Evolutionary conservation across 2,797 vertebrate genomes (phyloP).

Genomic region (Clamator glandarius): DNA sequence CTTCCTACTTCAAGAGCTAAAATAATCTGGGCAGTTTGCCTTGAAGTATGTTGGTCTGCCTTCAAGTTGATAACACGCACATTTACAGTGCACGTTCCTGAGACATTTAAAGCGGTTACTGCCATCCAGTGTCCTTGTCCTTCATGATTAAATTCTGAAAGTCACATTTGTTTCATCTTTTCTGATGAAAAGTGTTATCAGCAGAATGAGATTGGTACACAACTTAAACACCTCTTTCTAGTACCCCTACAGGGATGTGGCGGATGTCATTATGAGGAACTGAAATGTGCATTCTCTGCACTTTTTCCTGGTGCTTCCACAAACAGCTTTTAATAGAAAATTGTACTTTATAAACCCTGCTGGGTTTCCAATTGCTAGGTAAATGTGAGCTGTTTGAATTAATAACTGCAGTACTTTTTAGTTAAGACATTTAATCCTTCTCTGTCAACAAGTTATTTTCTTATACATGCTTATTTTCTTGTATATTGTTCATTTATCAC

Average conservation of each 20-base stretch:
- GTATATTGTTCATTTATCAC: not conserved
- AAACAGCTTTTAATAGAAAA: slow-evolving; percentile 49
- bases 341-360: slow-evolving; percentile 15
- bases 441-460: slow-evolving; percentile 23
- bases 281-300: slow-evolving; percentile 47
- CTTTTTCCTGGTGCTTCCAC: slow-evolving; percentile 19
- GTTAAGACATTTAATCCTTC: slow-evolving; percentile 44
- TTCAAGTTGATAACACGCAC: slow-evolving; percentile 29
- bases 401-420: slow-evolving; percentile 33
- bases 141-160: slow-evolving; percentile 66
- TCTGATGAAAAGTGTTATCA: slow-evolving; percentile 61
- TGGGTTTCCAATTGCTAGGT: not conserved
- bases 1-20: slow-evolving; percentile 32
- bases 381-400: slow-evolving; percentile 28
- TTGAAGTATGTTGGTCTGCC: slow-evolving; percentile 26
- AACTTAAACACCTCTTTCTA: slow-evolving; percentile 47
- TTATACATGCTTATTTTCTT: not conserved
- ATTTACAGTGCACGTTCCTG: slow-evolving; percentile 18
- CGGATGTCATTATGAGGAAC: slow-evolving; percentile 37
- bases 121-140: slow-evolving; percentile 57
- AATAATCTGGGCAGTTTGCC: slow-evolving; percentile 41
- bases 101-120: slow-evolving; percentile 38
- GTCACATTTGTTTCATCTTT: slow-evolving; percentile 66
- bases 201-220: slow-evolving; percentile 57
- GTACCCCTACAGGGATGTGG: slow-evolving; percentile 36